These are phyloP conservation scores for Cephus pulcher DNA, from an alignment of 2,888 invertebrate genomes.

Conservation along the genomic window DNA sequence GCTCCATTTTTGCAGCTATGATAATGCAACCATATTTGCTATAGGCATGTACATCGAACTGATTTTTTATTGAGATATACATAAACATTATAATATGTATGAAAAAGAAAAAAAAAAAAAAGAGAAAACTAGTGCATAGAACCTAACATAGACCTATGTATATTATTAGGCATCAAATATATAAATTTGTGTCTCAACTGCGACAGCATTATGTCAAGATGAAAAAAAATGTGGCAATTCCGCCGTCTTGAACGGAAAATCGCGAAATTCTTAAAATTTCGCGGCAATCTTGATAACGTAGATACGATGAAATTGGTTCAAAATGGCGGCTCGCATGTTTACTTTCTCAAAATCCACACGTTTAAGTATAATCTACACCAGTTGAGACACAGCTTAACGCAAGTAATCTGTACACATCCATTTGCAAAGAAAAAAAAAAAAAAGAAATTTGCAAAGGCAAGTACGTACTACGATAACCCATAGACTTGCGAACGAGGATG, in stretches of 20 bases:
- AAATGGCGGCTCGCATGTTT: background rate
- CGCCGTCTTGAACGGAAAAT: background rate
- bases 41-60: conserved; percentile 40
- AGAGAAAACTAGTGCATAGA: conserved; percentile 10
- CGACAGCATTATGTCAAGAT: conserved; percentile 14
- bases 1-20: conserved; percentile 31
- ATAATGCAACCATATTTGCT: conserved; percentile 28
- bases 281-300: background rate
- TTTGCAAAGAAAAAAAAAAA: background rate
- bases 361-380: background rate
- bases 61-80: conserved; percentile 35
- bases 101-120: conserved; percentile 7
- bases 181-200: conserved; percentile 10
- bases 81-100: conserved; percentile 18
- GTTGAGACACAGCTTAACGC: conserved; percentile 1
- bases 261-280: background rate
- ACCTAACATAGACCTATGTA: conserved; percentile 13
- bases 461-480: background rate
- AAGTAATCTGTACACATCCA: conserved; percentile 11
- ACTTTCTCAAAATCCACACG: background rate
- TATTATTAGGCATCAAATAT: conserved; percentile 12
- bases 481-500: background rate
- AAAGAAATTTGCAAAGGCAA: background rate
- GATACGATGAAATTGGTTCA: background rate
- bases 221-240: background rate